Conservation (phyloP, 2,113 vertebrate genomes). For the Psittacus erithacus region DNA sequence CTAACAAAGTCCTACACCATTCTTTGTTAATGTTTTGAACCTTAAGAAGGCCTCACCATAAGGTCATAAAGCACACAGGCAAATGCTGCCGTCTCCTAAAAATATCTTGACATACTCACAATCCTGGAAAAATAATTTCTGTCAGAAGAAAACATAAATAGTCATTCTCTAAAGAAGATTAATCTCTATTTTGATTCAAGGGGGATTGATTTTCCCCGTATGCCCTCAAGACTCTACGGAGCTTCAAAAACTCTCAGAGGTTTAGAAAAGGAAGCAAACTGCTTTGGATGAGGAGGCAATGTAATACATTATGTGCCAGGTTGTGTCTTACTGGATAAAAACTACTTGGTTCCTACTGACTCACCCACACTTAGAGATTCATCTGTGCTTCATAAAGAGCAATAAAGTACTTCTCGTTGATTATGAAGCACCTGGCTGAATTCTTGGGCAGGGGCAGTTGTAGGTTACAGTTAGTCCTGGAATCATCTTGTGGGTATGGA, state of each 20-base stretch:
- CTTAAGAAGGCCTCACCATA: neutral
- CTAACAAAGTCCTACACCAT: neutral
- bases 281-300: neutral
- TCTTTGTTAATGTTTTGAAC: neutral
- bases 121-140: neutral
- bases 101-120: neutral
- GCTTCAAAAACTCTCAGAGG: constrained; percentile 44
- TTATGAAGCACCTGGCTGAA: neutral
- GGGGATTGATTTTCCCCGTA: neutral
- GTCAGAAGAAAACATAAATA: constrained; percentile 20
- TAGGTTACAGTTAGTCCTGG: neutral
- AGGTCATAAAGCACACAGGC: neutral
- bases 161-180: constrained; percentile 10
- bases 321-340: neutral
- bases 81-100: neutral
- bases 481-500: neutral
- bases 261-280: neutral
- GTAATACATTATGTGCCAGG: neutral
- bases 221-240: constrained; percentile 26
- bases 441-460: neutral
- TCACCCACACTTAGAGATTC: neutral
- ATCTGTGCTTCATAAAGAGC: neutral
- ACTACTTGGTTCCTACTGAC: neutral
- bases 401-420: neutral
- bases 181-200: constrained; percentile 8